Evolutionary conservation across 2,888 invertebrate species (phyloP).

Genomic region (Epicampocera succincta): DNA sequence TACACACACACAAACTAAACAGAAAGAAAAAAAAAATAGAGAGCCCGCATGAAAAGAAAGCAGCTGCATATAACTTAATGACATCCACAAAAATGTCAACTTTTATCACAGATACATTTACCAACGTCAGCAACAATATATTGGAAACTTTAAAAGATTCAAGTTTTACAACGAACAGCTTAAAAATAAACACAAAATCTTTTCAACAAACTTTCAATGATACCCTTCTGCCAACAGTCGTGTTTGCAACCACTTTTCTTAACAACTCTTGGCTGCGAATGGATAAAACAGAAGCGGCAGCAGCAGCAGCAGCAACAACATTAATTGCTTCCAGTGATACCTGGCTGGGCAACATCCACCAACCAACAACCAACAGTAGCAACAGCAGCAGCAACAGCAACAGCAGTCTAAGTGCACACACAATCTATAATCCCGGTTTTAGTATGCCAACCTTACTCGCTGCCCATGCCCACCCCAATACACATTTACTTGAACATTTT

Average conservation of each 20-base stretch:
- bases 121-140: conserved; percentile 2
- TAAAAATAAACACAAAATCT: not conserved
- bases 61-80: not conserved
- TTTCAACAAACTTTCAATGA: not conserved
- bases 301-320: too few species aligned
- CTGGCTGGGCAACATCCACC: conserved; percentile 9
- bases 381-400: too few species aligned
- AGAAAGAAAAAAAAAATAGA: not conserved
- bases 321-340: conserved; percentile 31
- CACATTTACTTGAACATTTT: conserved; percentile 44
- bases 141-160: not conserved
- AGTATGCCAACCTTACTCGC: conserved; percentile 19
- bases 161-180: conserved; percentile 16
- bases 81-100: conserved; percentile 13
- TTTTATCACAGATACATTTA: conserved; percentile 7
- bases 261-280: conserved; percentile 62
- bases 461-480: not conserved
- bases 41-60: not conserved
- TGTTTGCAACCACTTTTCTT: conserved; percentile 2
- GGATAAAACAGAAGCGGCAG: conserved; percentile 56
- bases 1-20: not conserved
- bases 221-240: not conserved
- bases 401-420: not conserved
- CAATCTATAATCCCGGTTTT: conserved; percentile 19
- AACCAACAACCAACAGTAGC: too few species aligned